A percentile compares a stretch with the other conserved stretches of the same genome.
Evolutionary conservation across 2,888 invertebrate species (phyloP).

Genomic region (Cyclophora albipunctata): DNA sequence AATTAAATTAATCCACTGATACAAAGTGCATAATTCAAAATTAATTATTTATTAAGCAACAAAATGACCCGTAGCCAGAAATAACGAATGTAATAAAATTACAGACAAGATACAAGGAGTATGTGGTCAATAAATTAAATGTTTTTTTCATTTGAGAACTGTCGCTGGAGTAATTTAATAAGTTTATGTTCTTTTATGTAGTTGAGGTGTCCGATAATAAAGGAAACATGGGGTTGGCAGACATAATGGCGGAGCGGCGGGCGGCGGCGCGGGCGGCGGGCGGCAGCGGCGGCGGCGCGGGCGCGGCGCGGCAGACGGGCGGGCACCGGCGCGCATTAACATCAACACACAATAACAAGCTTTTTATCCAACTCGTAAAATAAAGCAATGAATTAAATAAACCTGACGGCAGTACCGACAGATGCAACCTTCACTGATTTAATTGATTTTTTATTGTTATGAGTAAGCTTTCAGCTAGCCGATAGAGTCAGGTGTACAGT

Average conservation of each 20-base stretch:
- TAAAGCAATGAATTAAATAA: conserved; percentile 15
- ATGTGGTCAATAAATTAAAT: conserved; percentile 13
- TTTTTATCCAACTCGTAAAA: conserved; percentile 14
- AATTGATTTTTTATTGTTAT: conserved; percentile 8
- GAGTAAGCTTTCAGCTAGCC: too few relatives aligned
- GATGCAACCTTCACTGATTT: conserved; percentile 7
- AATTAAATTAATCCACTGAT: too few relatives aligned
- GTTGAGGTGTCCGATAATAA: conserved; percentile 21
- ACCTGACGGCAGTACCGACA: conserved; percentile 9
- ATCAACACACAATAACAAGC: conserved; percentile 9
- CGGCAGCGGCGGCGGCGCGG: conserved; percentile 12
- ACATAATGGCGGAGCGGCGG: conserved; percentile 20
- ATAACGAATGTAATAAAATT: conserved; percentile 2
- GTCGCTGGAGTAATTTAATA: conserved; percentile 22
- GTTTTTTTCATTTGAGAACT: conserved; percentile 17
- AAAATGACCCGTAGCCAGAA: too few relatives aligned
- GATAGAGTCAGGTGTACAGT: too few relatives aligned
- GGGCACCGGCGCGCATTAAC: conserved; percentile 27
- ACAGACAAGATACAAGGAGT: conserved; percentile 9
- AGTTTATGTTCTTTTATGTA: conserved; percentile 19
- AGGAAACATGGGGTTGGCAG: conserved; percentile 23
- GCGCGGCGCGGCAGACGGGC: conserved; percentile 18
- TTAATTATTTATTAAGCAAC: too few relatives aligned
- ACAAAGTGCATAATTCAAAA: too few relatives aligned
- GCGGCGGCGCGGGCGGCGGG: conserved; percentile 8